Evolutionary conservation across 37 sponge, comb jelly and placozoan species (phyloP).

Genomic region (Crambe crambe): DNA sequence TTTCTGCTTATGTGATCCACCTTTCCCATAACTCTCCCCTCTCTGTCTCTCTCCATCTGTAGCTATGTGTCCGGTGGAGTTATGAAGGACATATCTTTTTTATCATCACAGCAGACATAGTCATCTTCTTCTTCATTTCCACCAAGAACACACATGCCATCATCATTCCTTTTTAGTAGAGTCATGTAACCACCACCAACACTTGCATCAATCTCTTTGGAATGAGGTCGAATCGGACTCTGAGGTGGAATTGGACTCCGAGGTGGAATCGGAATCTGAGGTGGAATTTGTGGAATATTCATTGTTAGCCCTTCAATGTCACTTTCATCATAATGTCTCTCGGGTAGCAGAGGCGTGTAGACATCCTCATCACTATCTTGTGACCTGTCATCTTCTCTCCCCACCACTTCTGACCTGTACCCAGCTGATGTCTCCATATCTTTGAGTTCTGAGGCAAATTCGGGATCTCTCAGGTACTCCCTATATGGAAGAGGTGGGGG

Average conservation of each 20-base stretch:
- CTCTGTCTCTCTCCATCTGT: no score
- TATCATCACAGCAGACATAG: no score
- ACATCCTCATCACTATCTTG: not conserved
- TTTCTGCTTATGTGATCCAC: no score
- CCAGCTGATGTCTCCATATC: not conserved
- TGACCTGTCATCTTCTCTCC: no score
- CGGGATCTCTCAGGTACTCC: not conserved
- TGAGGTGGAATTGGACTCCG: no score
- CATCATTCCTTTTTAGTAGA: not conserved
- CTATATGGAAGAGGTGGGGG: not conserved
- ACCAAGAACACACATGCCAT: no score
- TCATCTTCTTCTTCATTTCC: not conserved
- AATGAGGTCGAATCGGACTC: not conserved
- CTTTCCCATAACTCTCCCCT: no score
- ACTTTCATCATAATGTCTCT: not conserved
- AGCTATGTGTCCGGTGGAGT: no score
- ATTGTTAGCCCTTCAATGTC: not conserved
- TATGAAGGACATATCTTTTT: no score
- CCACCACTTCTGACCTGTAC: no score
- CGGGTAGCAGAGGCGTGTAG: not conserved
- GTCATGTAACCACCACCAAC: not conserved
- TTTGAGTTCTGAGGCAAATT: not conserved
- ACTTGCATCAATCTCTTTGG: not conserved
- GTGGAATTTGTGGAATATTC: not conserved
- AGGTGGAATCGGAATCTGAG: no score